phyloP scores from a whole-genome alignment of 2,113 vertebrate species.

The Rafetus swinhoei region DNA sequence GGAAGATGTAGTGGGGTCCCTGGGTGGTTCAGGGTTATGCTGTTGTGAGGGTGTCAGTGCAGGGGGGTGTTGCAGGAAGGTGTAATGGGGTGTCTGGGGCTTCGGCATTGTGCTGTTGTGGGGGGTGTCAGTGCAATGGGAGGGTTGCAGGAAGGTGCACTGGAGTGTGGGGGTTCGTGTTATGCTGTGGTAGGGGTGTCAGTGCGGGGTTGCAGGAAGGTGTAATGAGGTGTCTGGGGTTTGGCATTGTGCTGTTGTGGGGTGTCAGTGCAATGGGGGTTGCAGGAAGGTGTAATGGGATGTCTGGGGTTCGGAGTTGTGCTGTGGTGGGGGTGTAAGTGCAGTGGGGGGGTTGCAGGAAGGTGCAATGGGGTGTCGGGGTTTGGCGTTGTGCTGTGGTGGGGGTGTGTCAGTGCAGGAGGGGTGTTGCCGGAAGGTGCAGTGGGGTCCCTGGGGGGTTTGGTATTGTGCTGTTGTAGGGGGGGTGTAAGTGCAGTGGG shows the following conservation, averaged over 20 bases:
- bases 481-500: not conserved
- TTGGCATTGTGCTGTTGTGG: no score
- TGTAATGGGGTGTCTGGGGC: not conserved
- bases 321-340: no score
- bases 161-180: not conserved
- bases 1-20: no score
- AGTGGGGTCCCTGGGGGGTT: not conserved
- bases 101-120: not conserved
- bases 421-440: not conserved
- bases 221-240: no score
- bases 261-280: no score
- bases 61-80: no score
- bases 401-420: not conserved
- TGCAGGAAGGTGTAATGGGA: no score
- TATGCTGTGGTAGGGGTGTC: not conserved
- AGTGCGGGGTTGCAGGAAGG: not conserved
- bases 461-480: not conserved
- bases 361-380: not conserved
- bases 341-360: no score
- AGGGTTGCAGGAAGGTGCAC: not conserved
- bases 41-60: fast-evolving
- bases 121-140: no score
- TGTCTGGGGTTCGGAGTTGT: no score
- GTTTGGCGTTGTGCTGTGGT: not conserved
- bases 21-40: no score